Evolutionary conservation across 2,797 vertebrate genomes (phyloP).

Genomic region (Discoglossus pictus): DNA sequence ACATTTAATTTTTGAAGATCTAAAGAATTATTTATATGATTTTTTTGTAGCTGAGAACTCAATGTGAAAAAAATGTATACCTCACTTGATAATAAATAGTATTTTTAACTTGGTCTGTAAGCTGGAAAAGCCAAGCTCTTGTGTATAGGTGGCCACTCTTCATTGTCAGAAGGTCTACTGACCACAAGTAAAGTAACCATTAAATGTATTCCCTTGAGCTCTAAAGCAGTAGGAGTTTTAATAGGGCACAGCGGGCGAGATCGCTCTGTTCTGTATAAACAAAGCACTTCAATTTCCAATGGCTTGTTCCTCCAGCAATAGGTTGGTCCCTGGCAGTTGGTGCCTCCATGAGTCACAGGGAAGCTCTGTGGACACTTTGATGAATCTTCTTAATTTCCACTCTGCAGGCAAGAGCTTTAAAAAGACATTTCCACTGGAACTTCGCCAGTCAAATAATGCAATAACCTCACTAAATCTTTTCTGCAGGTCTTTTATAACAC

Average conservation of each 20-base stretch:
- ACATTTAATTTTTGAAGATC: too few relatives aligned
- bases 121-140: background rate
- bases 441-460: slow-evolving; percentile 49
- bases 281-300: slow-evolving; percentile 47
- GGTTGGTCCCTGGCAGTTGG: slow-evolving; percentile 41
- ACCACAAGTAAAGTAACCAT: slow-evolving; percentile 31
- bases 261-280: slow-evolving; percentile 35
- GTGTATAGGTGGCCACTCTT: slow-evolving; percentile 5
- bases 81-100: too few relatives aligned
- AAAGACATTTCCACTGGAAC: slow-evolving; percentile 51
- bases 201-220: slow-evolving; percentile 26
- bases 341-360: slow-evolving; percentile 36
- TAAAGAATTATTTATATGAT: too few relatives aligned
- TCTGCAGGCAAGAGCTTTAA: slow-evolving; percentile 53
- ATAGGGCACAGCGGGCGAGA: slow-evolving; percentile 32
- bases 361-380: slow-evolving; percentile 48
- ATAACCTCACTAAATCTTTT: slow-evolving; percentile 50
- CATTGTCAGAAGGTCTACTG: slow-evolving; percentile 8
- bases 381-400: slow-evolving; percentile 53
- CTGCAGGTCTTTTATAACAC: slow-evolving; percentile 38
- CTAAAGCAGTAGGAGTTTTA: slow-evolving; percentile 21
- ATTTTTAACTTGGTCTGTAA: background rate
- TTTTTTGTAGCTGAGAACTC: too few relatives aligned
- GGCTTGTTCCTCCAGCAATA: slow-evolving; percentile 48
- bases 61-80: too few relatives aligned